A percentile compares a stretch with the other conserved stretches of the same genome.
phyloP scores from a whole-genome alignment of 2,797 vertebrate species.

The Chrysocyon brachyurus region DNA sequence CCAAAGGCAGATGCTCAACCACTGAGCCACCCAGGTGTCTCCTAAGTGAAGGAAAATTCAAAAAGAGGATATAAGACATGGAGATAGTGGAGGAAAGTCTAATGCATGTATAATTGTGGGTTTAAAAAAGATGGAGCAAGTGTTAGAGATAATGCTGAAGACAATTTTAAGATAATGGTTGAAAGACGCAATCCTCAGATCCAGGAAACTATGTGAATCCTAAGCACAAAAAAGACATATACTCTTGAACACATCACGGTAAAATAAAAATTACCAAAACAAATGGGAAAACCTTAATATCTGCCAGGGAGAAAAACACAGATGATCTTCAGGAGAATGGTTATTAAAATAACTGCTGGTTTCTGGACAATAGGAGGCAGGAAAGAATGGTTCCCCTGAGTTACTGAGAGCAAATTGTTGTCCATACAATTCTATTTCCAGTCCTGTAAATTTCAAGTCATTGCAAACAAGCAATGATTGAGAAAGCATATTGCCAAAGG shows the following conservation, averaged over 20 bases:
- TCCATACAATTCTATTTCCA: not conserved
- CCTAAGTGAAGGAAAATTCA: not conserved
- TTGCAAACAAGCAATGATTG: not conserved
- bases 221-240: not conserved
- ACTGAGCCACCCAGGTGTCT: no score
- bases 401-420: conserved; percentile 16
- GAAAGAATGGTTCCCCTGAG: not conserved
- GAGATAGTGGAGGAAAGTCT: not conserved
- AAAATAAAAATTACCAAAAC: conserved; percentile 57
- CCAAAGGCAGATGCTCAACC: no score
- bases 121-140: not conserved
- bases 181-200: not conserved
- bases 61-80: not conserved
- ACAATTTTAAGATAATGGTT: not conserved
- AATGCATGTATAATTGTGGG: not conserved
- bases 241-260: not conserved
- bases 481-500: not conserved
- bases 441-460: not conserved
- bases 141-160: not conserved
- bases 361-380: not conserved
- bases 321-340: not conserved
- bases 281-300: not conserved
- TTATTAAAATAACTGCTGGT: conserved; percentile 2
- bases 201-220: not conserved
- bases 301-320: not conserved